These are phyloP conservation scores for Neopelma chrysocephalum DNA, from an alignment of 2,797 vertebrate genomes.

Conservation along the genomic window DNA sequence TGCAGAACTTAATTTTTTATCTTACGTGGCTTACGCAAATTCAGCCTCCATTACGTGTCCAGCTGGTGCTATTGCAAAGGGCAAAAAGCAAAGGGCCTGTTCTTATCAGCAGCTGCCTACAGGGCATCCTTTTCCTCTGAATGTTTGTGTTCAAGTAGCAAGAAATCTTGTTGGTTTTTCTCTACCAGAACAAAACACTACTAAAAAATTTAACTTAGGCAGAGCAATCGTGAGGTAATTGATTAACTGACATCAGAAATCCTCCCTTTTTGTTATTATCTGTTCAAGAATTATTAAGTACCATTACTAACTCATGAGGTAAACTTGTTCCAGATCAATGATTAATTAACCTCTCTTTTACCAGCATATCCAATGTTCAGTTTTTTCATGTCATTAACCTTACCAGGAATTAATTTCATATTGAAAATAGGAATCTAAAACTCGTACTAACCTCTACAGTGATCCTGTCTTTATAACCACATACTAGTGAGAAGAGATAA, in stretches of 20 bases:
- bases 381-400: not conserved
- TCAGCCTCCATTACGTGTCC: not conserved
- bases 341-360: not conserved
- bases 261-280: not conserved
- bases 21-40: not conserved
- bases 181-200: not conserved
- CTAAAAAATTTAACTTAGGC: not conserved
- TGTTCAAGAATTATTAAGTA: not conserved
- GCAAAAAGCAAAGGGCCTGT: not conserved
- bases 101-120: not conserved
- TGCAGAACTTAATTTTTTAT: not conserved
- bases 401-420: not conserved
- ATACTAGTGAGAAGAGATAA: not conserved
- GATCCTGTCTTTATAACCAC: not conserved
- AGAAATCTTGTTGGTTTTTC: not conserved
- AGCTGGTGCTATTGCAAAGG: not conserved
- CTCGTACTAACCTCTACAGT: not conserved
- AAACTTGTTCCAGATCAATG: not conserved
- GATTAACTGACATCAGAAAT: not conserved
- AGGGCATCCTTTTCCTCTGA: not conserved
- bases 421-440: not conserved
- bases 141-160: not conserved
- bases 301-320: not conserved
- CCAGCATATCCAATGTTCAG: not conserved
- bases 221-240: not conserved